Base-by-base conservation (phyloP, 2,113 vertebrate species). In the Gambusia affinis region DNA sequence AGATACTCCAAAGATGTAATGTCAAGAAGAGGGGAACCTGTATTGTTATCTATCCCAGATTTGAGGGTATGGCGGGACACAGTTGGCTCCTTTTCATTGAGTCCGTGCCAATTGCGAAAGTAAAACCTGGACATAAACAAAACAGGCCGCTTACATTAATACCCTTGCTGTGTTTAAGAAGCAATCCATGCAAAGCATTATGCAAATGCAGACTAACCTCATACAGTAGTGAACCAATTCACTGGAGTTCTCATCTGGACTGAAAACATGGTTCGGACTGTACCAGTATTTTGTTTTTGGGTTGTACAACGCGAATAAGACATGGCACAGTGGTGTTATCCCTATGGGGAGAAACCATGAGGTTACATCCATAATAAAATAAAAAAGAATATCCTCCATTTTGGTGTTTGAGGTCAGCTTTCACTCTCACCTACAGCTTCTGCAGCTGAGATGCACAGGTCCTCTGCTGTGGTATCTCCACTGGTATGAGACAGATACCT, bases 21-120 rank as follows among this genome's bases (percentile, higher is more conserved):
- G 72, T 98, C 97, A 24, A 99, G 89, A 28, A 99, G 82, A 3
- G 95, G 95, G 0, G 88, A 81, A 0, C 92, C 90, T 0, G 82
- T 89, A 3, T 91, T 91, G 3, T 91, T 91, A 14, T 94, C 88
- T 0, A 37, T 54, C 3, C 76, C 87, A 0, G 80, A 87, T 0
- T 89, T 91, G 31, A 88, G 90, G 0, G 78, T 31, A 1, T 93
- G 94, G 4, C 97, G 96, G n/a, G 74, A 93, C 0, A 97, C 95
- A 0, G 77, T 72, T 0, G 95, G 93, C 54, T 97, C 96, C 28
- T 92, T 90, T 0, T 94, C 87, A 30, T 80, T 92, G 51, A 95
- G 88, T 24, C 95, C 96, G 1, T 98, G 97, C 97, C 97, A 99
- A 51, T 98, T 99, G 64, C 94, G 92, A 79, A 98, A 99, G 84